Evolutionary conservation across 2,888 invertebrate species (phyloP), one percentile per base, ranked within the genome.

Genomic region (Eupithecia dodoneata): DNA sequence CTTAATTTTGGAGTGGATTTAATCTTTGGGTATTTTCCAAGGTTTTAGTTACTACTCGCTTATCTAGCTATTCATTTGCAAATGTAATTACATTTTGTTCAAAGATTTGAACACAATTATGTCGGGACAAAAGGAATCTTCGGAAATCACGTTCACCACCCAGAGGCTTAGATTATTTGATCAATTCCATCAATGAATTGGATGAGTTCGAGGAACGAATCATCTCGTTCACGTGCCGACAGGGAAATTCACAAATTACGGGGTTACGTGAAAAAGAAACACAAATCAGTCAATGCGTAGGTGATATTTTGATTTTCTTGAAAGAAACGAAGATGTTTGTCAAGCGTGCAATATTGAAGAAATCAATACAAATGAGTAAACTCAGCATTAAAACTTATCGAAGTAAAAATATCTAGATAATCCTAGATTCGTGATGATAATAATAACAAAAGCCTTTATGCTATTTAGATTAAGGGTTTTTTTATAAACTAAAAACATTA

Each of bases 101-200:
- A 63, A 63, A 63, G 30, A 30, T 63, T 69, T 47, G 47, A 47
- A 7, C 70, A 65, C 67, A 73, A 72, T 67, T 75, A 47, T 10
- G 10, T 30, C 4, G 30, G 9, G 12, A 70, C 44, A 70, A 70
- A 70, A 70, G 47, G 66, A 66, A 66, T 66, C 47, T 47, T 30
- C 30, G 18, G 70, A 70, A 70, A 70, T 49, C 70, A 47, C 70
- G 70, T 70, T 30, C 30, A 30, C 30, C 30, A 30, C n/a, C 13
- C n/a, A 42, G 42, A 42, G 65, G 15, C 15, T 47, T 49, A 15
- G 18, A 47, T 47, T 30, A 45, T 47, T 70, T 70, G 70, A 70
- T 47, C 70, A 70, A 4, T 69, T 49, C 70, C n/a, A 70, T 12
- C 45, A 18, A 44, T 45, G 69, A 44, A n/a, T 67, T 69, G 30